Evolutionary conservation across 2,888 invertebrate genomes (phyloP), one percentile per base, ranked within the genome.

Genomic region (Plagodis dolabraria): DNA sequence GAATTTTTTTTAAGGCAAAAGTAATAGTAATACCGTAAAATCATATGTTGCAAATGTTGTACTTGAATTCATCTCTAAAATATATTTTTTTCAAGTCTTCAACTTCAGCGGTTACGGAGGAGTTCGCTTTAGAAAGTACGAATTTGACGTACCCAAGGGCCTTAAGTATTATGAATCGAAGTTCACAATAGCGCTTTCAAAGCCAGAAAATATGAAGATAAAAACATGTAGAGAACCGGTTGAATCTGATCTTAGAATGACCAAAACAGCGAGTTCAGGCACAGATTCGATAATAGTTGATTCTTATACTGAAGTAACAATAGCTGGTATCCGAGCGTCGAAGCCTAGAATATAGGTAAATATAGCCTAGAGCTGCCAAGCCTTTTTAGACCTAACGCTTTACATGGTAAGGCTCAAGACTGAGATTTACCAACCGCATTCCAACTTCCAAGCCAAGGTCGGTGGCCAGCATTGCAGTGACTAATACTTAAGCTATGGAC

Each of bases 391-490:
- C 76, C 69, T 72, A 70, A 75, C 52, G n/a, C 7, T 59, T 73
- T 70, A 72, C 70, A 70, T 71, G 68, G 75, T 75, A 77, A 75
- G 76, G 76, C 69, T 72, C 70, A 73, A 76, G 72, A 70, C 73
- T 76, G 72, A 62, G 62, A 67, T 59, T 65, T 57, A 50, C 52
- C 45, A 67, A 74, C 75, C 77, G 77, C 89, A 88, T 89, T 87
- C 87, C 82, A 79, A 44, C 63, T 89, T 87, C 87, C 82, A 79
- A 44, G 63, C 70, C 86, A 88, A 89, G 89, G 87, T 79, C 82
- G 82, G 80, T 82, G 86, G 79, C 82, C 83, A 85, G 76, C 75
- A 22, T 22, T 22, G 10, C 40, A 40, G 9, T 10, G 10, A 40
- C 40, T 40, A 40, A 40, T 40, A 10, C 40, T 40, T 40, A 40